phyloP scores from a whole-genome alignment of 1,140 invertebrate genomes.

The Phocides pigmalion region DNA sequence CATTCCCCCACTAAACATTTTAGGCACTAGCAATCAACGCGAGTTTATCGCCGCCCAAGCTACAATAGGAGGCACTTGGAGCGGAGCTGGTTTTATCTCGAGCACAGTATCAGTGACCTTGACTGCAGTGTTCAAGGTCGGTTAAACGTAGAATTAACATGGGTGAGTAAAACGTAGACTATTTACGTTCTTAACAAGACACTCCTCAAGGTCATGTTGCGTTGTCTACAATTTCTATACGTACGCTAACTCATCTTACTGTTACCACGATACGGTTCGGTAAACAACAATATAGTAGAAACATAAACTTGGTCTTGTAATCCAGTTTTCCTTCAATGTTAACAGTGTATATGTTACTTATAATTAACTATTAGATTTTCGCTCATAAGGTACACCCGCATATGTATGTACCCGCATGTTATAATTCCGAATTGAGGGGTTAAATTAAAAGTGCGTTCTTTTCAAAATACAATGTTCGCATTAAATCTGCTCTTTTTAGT shows the following conservation, averaged over 20 bases:
- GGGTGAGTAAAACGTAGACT: slow-evolving; percentile 15
- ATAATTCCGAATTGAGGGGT: neutral
- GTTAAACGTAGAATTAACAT: slow-evolving; percentile 20
- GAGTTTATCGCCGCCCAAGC: slow-evolving; percentile 58
- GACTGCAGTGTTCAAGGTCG: slow-evolving; percentile 27
- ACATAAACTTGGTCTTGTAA: neutral
- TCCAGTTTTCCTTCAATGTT: neutral
- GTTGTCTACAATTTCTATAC: slow-evolving; percentile 9
- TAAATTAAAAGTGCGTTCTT: neutral
- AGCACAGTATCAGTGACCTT: slow-evolving; percentile 43
- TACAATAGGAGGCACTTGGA: slow-evolving; percentile 65
- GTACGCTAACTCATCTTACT: slow-evolving; percentile 10
- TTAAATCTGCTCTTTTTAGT: too few relatives aligned
- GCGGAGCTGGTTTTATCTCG: slow-evolving; percentile 30
- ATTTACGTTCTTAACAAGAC: slow-evolving; percentile 6
- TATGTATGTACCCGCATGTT: neutral
- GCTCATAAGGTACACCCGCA: neutral
- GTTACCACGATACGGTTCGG: slow-evolving; percentile 6
- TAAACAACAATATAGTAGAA: neutral
- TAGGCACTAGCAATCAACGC: slow-evolving; percentile 60
- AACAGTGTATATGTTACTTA: neutral
- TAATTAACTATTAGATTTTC: neutral
- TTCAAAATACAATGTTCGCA: too few relatives aligned
- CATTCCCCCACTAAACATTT: slow-evolving; percentile 61
- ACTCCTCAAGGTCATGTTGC: neutral